Percentiles rank a stretch among this genome's conserved stretches.
These are phyloP conservation scores for Beris chalybata DNA, from an alignment of 2,888 invertebrate genomes.

Conservation along the genomic window DNA sequence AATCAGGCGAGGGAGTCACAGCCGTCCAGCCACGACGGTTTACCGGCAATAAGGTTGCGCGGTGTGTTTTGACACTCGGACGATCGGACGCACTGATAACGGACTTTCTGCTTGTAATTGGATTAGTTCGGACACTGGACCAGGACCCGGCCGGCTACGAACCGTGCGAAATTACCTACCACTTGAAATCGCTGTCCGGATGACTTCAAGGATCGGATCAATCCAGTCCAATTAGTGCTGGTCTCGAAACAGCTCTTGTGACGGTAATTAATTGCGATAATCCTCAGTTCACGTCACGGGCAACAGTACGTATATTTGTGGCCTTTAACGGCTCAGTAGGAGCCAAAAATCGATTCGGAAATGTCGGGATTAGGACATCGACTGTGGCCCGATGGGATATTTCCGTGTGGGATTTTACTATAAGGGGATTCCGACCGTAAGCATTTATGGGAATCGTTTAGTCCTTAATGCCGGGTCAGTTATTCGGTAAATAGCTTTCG, in stretches of 20 bases:
- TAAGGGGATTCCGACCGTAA: too few relatives aligned
- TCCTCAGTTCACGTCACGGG: background rate
- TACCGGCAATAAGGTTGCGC: background rate
- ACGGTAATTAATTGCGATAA: constrained; percentile 30
- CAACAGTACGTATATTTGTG: too few relatives aligned
- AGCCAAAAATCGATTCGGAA: too few relatives aligned
- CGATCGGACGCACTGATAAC: constrained; percentile 33
- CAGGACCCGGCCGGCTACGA: background rate
- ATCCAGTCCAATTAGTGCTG: background rate
- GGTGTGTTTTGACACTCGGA: constrained; percentile 33
- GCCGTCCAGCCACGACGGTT: too few relatives aligned
- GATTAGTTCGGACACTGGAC: constrained; percentile 6
- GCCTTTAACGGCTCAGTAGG: too few relatives aligned
- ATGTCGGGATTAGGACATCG: too few relatives aligned
- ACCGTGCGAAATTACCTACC: too few relatives aligned
- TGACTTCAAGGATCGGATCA: background rate
- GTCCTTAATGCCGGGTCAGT: too few relatives aligned
- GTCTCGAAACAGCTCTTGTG: constrained; percentile 10
- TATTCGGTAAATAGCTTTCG: too few relatives aligned
- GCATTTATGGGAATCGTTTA: too few relatives aligned
- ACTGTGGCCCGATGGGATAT: too few relatives aligned
- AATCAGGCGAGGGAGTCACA: background rate
- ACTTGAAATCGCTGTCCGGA: background rate
- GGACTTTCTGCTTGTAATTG: constrained; percentile 30
- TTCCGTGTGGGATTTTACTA: too few relatives aligned